Conservation (phyloP, 23 tunicate genomes). For the Halocynthia aurantium region DNA sequence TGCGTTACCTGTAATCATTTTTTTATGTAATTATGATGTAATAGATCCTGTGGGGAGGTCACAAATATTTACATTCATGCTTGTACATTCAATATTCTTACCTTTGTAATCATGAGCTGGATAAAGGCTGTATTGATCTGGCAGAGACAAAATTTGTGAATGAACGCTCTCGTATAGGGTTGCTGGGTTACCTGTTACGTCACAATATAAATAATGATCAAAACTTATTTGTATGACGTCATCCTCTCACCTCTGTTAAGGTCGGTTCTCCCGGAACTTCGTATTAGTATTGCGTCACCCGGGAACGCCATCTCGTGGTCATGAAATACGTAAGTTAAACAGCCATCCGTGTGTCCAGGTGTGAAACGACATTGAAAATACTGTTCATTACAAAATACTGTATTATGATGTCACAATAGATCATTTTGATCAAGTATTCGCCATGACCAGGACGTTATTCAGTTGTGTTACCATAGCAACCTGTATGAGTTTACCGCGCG, state of each 20-base stretch:
- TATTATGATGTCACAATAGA: not conserved
- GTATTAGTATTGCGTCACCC: conserved; percentile 62
- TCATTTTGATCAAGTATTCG: no score
- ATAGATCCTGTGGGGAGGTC: no score
- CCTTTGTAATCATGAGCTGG: conserved; percentile 81
- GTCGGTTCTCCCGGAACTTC: conserved; percentile 80
- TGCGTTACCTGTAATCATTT: conserved; percentile 23
- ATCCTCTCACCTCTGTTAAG: conserved; percentile 45
- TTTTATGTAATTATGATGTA: no score
- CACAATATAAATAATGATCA: no score
- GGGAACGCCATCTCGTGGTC: conserved; percentile 51
- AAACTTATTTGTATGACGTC: no score
- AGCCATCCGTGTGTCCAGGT: conserved; percentile 73
- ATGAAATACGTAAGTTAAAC: conserved; percentile 53
- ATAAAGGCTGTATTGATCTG: conserved; percentile 40
- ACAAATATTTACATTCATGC: no score
- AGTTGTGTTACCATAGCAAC: no score
- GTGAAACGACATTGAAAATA: conserved; percentile 28
- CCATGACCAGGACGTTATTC: no score
- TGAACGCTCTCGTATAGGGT: conserved; percentile 49
- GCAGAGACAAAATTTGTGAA: conserved; percentile 41
- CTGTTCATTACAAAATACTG: no score
- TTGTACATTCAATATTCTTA: not conserved
- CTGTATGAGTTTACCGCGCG: no score
- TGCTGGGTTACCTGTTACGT: conserved; percentile 12